Conservation (phyloP, 2,888 invertebrate genomes). For the Pollenia griseotomentosa region DNA sequence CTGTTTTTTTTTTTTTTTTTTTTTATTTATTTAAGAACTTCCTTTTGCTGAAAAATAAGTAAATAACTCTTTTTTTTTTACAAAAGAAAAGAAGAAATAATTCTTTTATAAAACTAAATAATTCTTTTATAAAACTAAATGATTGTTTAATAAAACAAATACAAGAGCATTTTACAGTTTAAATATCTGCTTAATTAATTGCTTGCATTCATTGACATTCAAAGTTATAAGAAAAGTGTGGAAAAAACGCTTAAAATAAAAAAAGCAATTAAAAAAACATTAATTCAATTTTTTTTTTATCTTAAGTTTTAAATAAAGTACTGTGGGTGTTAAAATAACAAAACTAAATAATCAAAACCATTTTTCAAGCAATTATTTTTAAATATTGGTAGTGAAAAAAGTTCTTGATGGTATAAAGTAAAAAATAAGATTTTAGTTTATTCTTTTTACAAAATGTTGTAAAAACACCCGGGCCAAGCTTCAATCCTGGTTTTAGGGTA, state of each 20-base stretch:
- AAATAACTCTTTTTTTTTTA: not conserved
- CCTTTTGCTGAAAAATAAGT: constrained; percentile 29
- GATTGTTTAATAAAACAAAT: constrained; percentile 35
- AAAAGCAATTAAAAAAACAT: constrained; percentile 13
- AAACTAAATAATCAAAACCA: not conserved
- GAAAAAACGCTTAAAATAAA: constrained; percentile 7
- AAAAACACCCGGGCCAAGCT: too few relatives aligned
- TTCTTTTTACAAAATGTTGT: too few relatives aligned
- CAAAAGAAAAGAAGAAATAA: not conserved
- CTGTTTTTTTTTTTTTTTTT: not conserved
- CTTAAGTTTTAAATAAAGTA: not conserved
- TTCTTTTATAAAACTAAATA: not conserved
- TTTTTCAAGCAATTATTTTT: too few relatives aligned
- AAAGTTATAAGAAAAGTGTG: constrained; percentile 14
- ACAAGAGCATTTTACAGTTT: constrained; percentile 44
- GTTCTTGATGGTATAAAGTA: too few relatives aligned
- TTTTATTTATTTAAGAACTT: constrained; percentile 45
- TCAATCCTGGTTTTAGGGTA: too few relatives aligned
- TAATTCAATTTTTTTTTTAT: constrained; percentile 12
- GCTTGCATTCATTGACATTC: constrained; percentile 37
- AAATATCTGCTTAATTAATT: constrained; percentile 63
- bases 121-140: constrained; percentile 16
- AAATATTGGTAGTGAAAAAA: too few relatives aligned
- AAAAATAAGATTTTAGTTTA: too few relatives aligned
- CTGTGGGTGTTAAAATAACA: not conserved